A percentile compares a stretch with the other conserved stretches of the same genome.
These are phyloP conservation scores for Enhydra lutris DNA, from an alignment of 2,113 vertebrate genomes.

Conservation along the genomic window DNA sequence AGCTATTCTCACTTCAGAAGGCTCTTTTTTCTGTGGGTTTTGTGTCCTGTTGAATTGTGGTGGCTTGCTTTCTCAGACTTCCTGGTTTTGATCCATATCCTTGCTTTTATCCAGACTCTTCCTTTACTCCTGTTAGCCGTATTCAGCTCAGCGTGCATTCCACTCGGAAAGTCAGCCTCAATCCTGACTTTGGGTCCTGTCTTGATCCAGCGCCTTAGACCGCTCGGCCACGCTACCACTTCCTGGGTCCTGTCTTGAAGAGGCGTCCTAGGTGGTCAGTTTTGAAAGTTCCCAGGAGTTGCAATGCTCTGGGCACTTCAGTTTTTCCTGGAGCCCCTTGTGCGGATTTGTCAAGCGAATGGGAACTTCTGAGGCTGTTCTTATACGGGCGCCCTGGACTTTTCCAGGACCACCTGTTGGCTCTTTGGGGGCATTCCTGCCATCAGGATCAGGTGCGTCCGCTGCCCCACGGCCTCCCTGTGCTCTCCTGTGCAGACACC, in stretches of 20 bases:
- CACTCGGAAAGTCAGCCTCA: neutral
- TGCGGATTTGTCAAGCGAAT: neutral
- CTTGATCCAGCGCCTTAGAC: constrained; percentile 71
- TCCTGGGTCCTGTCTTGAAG: neutral
- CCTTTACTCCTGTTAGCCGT: neutral
- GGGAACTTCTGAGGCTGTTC: neutral
- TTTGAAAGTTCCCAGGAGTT: neutral
- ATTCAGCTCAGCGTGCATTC: neutral
- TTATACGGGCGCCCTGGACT: neutral
- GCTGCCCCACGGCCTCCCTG: neutral
- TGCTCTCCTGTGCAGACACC: neutral
- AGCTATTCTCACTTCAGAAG: neutral
- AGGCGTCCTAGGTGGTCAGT: neutral
- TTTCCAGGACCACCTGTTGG: neutral
- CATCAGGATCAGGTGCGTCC: neutral
- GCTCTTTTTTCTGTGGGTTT: neutral
- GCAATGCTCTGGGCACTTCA: neutral
- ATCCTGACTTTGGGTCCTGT: neutral
- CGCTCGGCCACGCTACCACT: constrained; percentile 74
- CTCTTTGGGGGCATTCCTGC: neutral
- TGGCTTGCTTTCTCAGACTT: neutral
- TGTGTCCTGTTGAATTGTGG: neutral
- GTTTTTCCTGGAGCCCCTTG: neutral
- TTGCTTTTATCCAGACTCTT: neutral
- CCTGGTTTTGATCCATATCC: neutral